Evolutionary conservation across 2,113 vertebrate species (phyloP).

Genomic region (Turdus rufiventris): DNA sequence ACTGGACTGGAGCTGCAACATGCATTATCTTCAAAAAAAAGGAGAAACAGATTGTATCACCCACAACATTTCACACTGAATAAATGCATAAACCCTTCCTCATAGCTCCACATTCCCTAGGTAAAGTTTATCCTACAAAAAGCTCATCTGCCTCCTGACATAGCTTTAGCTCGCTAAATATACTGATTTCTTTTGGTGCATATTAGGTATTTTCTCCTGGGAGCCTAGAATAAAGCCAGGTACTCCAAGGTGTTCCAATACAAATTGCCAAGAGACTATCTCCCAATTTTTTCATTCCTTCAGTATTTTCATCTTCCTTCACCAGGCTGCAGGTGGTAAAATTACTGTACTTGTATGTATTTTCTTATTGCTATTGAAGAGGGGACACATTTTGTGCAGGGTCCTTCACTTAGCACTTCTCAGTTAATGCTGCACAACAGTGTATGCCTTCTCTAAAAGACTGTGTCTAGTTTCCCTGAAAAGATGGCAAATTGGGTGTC

Average conservation of each 20-base stretch:
- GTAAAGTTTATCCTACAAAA: background rate
- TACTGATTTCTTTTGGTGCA: background rate
- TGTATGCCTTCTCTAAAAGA: background rate
- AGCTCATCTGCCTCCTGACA: background rate
- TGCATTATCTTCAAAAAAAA: background rate
- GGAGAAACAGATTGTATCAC: constrained; percentile 2
- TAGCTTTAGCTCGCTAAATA: background rate
- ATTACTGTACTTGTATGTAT: background rate
- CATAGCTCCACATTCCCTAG: background rate
- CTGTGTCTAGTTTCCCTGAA: background rate
- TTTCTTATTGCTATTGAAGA: background rate
- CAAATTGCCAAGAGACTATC: background rate
- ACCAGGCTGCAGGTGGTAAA: background rate
- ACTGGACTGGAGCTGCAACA: background rate
- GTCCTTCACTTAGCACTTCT: background rate
- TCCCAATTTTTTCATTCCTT: background rate
- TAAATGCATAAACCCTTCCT: background rate
- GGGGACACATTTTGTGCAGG: background rate
- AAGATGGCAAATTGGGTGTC: background rate
- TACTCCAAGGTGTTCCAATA: background rate
- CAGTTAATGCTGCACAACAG: background rate
- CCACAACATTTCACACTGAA: background rate
- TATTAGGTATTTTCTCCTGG: background rate
- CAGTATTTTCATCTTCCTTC: background rate
- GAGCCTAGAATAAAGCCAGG: background rate